Evolutionary conservation across 1,140 invertebrate species (phyloP).

Genomic region (Cylas formicarius): DNA sequence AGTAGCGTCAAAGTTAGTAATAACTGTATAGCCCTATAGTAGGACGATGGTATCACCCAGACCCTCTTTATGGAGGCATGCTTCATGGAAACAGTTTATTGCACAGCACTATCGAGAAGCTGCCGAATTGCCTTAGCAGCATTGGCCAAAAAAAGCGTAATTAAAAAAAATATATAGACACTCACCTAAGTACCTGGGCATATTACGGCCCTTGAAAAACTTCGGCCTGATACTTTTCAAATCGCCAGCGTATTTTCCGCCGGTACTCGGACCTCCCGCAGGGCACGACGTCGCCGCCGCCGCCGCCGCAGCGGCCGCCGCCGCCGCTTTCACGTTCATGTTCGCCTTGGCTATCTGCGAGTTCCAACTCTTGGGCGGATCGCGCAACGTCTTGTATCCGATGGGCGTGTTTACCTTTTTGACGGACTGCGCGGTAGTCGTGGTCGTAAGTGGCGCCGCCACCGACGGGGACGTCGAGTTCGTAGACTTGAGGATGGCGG

Average conservation of each 20-base stretch:
- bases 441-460: neutral
- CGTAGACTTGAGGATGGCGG: no score
- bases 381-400: constrained; percentile 50
- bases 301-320: constrained; percentile 8
- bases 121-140: no score
- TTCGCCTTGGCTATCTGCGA: constrained; percentile 49
- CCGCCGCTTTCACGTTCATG: constrained; percentile 16
- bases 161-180: no score
- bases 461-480: no score
- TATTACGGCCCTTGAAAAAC: constrained; percentile 52
- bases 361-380: constrained; percentile 54
- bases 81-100: no score
- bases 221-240: constrained; percentile 42
- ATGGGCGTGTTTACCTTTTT: constrained; percentile 38
- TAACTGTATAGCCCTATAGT: no score
- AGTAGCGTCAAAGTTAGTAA: no score
- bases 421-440: constrained; percentile 20
- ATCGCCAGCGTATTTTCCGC: constrained; percentile 17
- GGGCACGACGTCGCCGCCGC: neutral
- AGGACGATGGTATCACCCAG: no score
- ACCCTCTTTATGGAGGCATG: no score
- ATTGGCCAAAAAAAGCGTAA: no score
- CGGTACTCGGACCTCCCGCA: neutral
- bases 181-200: constrained; percentile 49
- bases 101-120: no score